Evolutionary conservation across 1,140 invertebrate species (phyloP), one percentile per base, ranked within the genome.

Genomic region (Drosophila bipectinata): DNA sequence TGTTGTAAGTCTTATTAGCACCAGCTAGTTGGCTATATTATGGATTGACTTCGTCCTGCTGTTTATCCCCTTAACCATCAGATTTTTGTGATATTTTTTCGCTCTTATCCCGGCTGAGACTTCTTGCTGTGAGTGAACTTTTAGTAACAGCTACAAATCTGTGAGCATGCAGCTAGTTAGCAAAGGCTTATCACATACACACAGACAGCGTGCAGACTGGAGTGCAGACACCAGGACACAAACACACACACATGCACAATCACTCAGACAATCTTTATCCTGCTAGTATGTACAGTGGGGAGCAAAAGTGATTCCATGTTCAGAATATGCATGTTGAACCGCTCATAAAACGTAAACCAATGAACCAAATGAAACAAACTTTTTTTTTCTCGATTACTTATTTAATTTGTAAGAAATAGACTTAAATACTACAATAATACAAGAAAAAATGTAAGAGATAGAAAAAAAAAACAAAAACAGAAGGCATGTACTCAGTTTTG

Each of bases 151-250:
- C 61, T 66, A 75, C 72, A 75, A 75, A 75, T 75, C 72, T 74
- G 72, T 58, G 54, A 75, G 71, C 71, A 74, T 55, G 71, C 71
- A 74, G 72, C 72, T 75, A 75, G 72, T 75, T 75, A 75, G 72
- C 67, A 47, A 45, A 72, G 55, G 68, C 68, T 72, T 72, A 72
- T 71, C 53, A 24, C 53, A 71, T 47, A 69, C 44, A 57, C 54
- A 58, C 12, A 15, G 14, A 21, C 1, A 18, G 0, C 10, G 18
- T 1, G 34, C 9, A 32, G 58, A 53, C 58, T 24, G 34, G 26
- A 49, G 21, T 52, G 48, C 47, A 45, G 47, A 53, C 37, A 56
- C 34, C 58, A 6, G 18, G 26, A 44, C 39, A 51, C 64, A 45
- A 53, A n/a, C 18, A 61, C 28, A 59, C 55, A 59, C 55, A 59